Conservation (phyloP, 2,113 vertebrate genomes). For the Rynchops niger region DNA sequence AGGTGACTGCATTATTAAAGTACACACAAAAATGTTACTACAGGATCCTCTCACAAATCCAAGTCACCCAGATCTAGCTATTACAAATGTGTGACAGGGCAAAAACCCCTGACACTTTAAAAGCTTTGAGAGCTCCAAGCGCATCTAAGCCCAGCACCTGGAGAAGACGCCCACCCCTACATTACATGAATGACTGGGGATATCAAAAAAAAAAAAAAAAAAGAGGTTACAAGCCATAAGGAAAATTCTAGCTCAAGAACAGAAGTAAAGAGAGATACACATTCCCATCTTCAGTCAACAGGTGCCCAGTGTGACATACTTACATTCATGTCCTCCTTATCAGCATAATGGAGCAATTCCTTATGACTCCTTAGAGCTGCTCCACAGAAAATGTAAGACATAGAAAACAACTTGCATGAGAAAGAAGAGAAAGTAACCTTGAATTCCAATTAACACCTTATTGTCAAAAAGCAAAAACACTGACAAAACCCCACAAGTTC, state of each 20-base stretch:
- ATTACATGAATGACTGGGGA: fast-evolving
- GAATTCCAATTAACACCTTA: background rate
- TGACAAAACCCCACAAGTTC: fast-evolving
- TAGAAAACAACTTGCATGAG: background rate
- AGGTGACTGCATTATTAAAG: background rate
- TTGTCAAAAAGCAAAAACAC: background rate
- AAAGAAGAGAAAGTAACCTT: background rate
- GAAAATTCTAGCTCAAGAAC: background rate
- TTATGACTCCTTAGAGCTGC: background rate
- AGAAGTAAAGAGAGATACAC: fast-evolving
- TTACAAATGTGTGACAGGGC: background rate
- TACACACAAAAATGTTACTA: background rate
- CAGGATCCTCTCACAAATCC: background rate
- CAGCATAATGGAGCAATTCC: background rate
- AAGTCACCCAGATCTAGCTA: background rate
- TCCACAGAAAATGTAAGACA: background rate
- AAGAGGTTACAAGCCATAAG: fast-evolving
- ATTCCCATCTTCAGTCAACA: background rate
- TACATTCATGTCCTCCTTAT: fast-evolving
- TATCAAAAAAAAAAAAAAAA: too few species aligned
- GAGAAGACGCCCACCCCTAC: background rate
- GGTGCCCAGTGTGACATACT: background rate
- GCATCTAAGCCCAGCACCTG: background rate
- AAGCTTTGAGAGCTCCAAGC: background rate
- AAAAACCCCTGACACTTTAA: background rate